Percentiles rank a stretch among this genome's conserved stretches.
phyloP scores from a whole-genome alignment of 1,140 invertebrate species.

The Drosophila ohnishii region DNA sequence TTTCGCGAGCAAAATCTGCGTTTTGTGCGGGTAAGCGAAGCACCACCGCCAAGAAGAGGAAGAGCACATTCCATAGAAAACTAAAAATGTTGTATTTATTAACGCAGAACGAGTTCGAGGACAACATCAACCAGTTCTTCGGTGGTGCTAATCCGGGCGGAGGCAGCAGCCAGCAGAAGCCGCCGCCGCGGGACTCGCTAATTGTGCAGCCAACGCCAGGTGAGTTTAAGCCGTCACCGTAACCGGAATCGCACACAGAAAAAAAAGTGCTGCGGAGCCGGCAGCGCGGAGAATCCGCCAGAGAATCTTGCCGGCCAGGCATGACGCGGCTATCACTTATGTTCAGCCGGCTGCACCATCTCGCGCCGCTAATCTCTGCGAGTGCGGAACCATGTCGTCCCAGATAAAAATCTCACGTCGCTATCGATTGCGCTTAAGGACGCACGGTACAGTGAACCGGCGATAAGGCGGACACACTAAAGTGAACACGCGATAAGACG shows the following conservation, averaged over 20 bases:
- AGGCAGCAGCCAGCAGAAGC: conserved; percentile 14
- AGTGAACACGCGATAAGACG: not conserved
- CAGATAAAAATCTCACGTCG: conserved; percentile 38
- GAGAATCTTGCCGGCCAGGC: conserved; percentile 11
- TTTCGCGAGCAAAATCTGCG: conserved; percentile 83
- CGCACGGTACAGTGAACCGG: conserved; percentile 19
- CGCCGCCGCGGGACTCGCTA: conserved; percentile 69
- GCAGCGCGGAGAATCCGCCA: conserved; percentile 2
- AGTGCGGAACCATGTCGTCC: conserved; percentile 33
- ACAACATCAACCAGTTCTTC: conserved; percentile 81
- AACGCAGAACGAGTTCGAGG: conserved; percentile 78
- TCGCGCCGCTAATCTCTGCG: conserved; percentile 33
- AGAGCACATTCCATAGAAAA: not conserved
- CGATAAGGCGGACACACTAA: conserved; percentile 9
- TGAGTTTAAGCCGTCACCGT: conserved; percentile 38
- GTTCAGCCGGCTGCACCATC: not conserved
- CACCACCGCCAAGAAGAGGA: not conserved
- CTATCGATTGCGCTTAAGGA: conserved; percentile 23
- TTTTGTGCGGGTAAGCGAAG: conserved; percentile 80
- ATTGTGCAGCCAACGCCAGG: conserved; percentile 75
- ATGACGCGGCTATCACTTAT: conserved; percentile 14
- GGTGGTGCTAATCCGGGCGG: conserved; percentile 18
- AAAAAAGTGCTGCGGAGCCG: not conserved
- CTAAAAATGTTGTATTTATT: conserved; percentile 4
- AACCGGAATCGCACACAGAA: not conserved